Evolutionary conservation across 2,888 invertebrate genomes (phyloP).

Genomic region (Hanleya hanleyi): DNA sequence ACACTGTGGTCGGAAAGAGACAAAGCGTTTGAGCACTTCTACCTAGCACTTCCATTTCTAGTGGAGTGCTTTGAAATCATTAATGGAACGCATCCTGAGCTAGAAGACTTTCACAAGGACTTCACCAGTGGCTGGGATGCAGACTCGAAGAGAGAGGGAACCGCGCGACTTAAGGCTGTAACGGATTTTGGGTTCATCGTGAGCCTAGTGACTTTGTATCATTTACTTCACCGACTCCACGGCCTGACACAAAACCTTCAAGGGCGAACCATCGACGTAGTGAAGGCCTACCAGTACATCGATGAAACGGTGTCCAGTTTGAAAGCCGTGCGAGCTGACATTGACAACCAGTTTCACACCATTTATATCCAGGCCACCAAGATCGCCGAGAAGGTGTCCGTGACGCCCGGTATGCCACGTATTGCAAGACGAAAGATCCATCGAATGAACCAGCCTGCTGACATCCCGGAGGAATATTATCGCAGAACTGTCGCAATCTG

Average conservation of each 20-base stretch:
- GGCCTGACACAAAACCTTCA: conserved; percentile 13
- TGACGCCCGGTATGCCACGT: neutral
- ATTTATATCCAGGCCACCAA: neutral
- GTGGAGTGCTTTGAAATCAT: conserved; percentile 23
- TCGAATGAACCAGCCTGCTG: neutral
- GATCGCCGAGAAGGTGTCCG: neutral
- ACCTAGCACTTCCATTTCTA: conserved; percentile 13
- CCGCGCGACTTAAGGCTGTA: neutral
- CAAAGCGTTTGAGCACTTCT: conserved; percentile 18
- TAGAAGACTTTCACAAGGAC: conserved; percentile 5
- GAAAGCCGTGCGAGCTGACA: neutral
- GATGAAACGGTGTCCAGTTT: neutral
- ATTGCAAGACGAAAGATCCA: neutral
- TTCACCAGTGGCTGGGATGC: conserved; percentile 1
- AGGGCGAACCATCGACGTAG: conserved; percentile 1
- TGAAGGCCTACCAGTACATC: conserved; percentile 9
- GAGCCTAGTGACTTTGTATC: conserved; percentile 8
- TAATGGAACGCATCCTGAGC: conserved; percentile 6
- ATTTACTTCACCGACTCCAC: conserved; percentile 11
- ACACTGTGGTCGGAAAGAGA: conserved; percentile 21
- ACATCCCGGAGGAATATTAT: neutral
- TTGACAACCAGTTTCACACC: conserved; percentile 15
- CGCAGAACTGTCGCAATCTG: neutral
- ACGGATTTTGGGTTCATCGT: conserved; percentile 20
- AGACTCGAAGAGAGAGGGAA: neutral